Evolutionary conservation across 2,797 vertebrate species (phyloP).

Genomic region (Onychomys leucogaster): DNA sequence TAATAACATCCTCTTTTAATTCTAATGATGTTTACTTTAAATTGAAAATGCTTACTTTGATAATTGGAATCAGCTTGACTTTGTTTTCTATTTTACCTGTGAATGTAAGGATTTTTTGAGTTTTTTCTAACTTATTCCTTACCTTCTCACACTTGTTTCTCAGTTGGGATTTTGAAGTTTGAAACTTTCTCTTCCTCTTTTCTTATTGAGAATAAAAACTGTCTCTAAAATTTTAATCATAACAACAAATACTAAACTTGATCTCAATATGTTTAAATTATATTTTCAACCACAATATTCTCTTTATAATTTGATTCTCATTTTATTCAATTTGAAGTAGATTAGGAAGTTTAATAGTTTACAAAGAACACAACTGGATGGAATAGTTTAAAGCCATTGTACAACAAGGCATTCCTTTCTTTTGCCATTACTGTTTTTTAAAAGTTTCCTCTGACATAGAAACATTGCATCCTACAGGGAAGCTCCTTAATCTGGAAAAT

Average conservation of each 20-base stretch:
- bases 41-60: neutral
- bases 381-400: neutral
- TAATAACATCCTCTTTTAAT: constrained; percentile 6
- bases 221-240: neutral
- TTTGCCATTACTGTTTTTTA: neutral
- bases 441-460: neutral
- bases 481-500: neutral
- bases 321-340: constrained; percentile 44
- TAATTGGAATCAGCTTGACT: neutral
- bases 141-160: neutral
- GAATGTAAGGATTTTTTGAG: neutral
- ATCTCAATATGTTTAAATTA: neutral
- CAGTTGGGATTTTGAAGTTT: neutral
- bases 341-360: constrained; percentile 18
- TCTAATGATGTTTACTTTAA: neutral
- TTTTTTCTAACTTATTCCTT: neutral
- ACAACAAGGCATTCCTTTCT: neutral
- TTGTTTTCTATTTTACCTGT: neutral
- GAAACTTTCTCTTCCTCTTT: neutral
- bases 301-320: constrained; percentile 43
- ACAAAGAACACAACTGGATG: neutral
- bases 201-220: neutral
- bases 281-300: constrained; percentile 39
- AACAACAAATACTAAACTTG: constrained; percentile 19
- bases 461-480: neutral